Percentiles rank a stretch among this genome's conserved stretches.
Evolutionary conservation across 2,797 vertebrate genomes (phyloP).

Genomic region (Acrocephalus scirpaceus): DNA sequence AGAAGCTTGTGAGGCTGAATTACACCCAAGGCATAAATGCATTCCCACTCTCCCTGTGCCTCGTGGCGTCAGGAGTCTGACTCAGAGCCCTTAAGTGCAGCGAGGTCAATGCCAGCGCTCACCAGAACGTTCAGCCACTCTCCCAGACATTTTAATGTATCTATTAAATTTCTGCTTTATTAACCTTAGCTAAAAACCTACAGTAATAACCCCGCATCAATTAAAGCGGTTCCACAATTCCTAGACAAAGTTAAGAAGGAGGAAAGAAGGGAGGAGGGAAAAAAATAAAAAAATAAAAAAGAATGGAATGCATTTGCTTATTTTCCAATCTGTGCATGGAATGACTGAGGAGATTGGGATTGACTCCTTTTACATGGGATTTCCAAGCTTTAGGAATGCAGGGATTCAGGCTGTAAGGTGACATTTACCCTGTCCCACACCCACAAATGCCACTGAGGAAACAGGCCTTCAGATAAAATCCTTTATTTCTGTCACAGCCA

Average conservation of each 20-base stretch:
- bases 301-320: neutral
- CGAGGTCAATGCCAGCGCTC: slow-evolving; percentile 60
- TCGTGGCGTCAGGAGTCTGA: slow-evolving; percentile 70
- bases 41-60: neutral
- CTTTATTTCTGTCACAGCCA: neutral
- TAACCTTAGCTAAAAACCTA: slow-evolving; percentile 68
- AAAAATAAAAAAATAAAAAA: no score
- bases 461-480: neutral
- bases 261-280: rapidly evolving
- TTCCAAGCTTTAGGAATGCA: neutral
- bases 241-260: slow-evolving; percentile 14
- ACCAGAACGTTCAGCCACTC: slow-evolving; percentile 6
- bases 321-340: neutral
- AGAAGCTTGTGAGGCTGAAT: slow-evolving; percentile 31
- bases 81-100: slow-evolving; percentile 67
- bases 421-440: neutral
- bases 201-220: slow-evolving; percentile 39
- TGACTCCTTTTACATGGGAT: neutral
- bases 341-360: neutral
- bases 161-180: slow-evolving; percentile 74
- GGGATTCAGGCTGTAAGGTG: neutral
- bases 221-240: slow-evolving; percentile 69
- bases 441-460: neutral
- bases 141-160: slow-evolving; percentile 73
- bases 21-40: neutral